These are phyloP conservation scores for Acronicta alni DNA, from an alignment of 2,888 invertebrate species.

Conservation along the genomic window DNA sequence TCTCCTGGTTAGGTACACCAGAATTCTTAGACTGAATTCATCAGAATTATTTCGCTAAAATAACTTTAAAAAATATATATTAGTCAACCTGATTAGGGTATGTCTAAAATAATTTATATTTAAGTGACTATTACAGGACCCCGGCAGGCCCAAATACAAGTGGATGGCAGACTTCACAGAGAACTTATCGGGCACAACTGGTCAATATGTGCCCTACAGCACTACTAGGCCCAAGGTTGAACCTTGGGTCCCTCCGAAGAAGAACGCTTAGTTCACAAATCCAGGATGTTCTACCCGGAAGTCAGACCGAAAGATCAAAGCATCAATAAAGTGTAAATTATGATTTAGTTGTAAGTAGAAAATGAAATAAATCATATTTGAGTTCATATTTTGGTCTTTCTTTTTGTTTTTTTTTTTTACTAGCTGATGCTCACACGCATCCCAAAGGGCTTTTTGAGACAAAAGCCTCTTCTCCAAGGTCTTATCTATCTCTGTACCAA, in stretches of 20 bases:
- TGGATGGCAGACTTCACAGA: slow-evolving; percentile 97
- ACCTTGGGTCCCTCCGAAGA: slow-evolving; percentile 91
- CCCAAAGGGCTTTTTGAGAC: too few species aligned
- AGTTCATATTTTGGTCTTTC: too few species aligned
- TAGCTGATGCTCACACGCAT: too few species aligned
- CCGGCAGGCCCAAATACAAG: slow-evolving; percentile 92
- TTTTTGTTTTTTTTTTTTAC: too few species aligned
- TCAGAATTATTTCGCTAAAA: too few species aligned
- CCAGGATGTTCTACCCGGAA: not conserved
- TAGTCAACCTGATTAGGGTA: too few species aligned
- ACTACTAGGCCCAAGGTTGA: slow-evolving; percentile 96
- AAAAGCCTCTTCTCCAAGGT: too few species aligned
- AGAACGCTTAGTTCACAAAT: slow-evolving; percentile 10
- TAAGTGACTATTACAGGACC: slow-evolving; percentile 85
- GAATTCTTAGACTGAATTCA: too few species aligned
- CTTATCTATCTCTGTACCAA: too few species aligned
- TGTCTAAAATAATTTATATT: too few species aligned
- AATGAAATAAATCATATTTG: slow-evolving; percentile 70
- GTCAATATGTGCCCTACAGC: slow-evolving; percentile 96
- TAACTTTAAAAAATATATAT: too few species aligned
- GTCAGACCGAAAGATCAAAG: not conserved
- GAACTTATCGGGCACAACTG: slow-evolving; percentile 95
- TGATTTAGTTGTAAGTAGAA: slow-evolving; percentile 78
- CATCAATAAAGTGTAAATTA: slow-evolving; percentile 21
- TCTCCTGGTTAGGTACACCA: too few species aligned